Conservation (phyloP, 2,888 invertebrate species). For the Andrena camellia region DNA sequence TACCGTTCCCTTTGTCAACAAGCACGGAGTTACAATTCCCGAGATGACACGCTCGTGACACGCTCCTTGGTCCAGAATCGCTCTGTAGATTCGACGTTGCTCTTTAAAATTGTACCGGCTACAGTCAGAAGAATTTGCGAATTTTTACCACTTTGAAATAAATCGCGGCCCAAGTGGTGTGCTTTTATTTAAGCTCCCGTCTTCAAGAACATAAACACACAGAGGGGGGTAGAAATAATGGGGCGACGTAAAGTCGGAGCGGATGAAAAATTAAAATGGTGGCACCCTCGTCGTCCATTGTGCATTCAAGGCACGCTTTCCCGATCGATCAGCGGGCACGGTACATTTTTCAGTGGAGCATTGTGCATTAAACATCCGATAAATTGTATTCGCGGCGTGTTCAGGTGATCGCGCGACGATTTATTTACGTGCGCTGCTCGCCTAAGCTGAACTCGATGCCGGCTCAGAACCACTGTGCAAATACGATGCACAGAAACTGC, state of each 20-base stretch:
- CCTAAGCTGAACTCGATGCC: conserved; percentile 41
- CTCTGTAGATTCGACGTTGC: too few species aligned
- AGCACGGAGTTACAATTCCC: too few species aligned
- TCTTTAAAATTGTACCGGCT: background rate
- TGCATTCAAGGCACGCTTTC: conserved; percentile 56
- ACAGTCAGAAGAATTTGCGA: background rate
- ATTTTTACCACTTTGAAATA: background rate
- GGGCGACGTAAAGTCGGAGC: conserved; percentile 30
- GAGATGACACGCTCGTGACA: too few species aligned
- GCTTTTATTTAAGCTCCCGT: conserved; percentile 28
- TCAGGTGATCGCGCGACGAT: conserved; percentile 40
- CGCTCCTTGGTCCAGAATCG: too few species aligned
- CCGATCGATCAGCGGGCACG: conserved; percentile 53
- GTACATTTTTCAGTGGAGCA: conserved; percentile 52
- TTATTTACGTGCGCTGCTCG: conserved; percentile 58
- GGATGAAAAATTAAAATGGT: conserved; percentile 67
- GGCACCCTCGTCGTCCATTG: conserved; percentile 22
- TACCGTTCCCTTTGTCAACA: too few species aligned
- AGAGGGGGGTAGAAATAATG: conserved; percentile 17
- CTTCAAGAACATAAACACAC: conserved; percentile 41
- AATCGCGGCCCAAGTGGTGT: background rate
- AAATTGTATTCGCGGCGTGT: conserved; percentile 40
- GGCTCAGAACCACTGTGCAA: conserved; percentile 52
- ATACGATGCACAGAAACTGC: conserved; percentile 45
- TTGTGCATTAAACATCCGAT: conserved; percentile 54